phyloP scores from a whole-genome alignment of 37 sponge, comb jelly and placozoan species.

The Eunapius fragilis region DNA sequence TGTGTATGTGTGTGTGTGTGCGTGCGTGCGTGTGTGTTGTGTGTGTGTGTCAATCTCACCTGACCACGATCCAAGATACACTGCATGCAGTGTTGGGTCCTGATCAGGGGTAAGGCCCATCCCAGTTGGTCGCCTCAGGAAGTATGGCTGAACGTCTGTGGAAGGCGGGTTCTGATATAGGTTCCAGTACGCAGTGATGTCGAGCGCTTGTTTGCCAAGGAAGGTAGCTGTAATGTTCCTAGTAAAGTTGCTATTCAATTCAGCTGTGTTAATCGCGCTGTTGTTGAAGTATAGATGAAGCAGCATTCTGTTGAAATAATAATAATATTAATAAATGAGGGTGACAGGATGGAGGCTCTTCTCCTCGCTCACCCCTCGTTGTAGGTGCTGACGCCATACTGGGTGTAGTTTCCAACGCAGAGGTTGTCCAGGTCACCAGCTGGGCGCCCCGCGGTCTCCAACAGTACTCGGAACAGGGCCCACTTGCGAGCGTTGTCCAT shows the following conservation, averaged over 20 bases:
- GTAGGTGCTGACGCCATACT: constrained; percentile 29
- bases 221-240: not conserved
- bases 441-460: not conserved
- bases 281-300: constrained; percentile 23
- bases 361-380: constrained; percentile 58
- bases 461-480: constrained; percentile 6
- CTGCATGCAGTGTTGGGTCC: constrained; percentile 22
- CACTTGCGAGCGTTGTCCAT: constrained; percentile 44
- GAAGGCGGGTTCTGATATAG: too few species aligned
- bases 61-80: not conserved
- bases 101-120: not conserved
- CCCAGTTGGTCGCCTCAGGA: too few species aligned
- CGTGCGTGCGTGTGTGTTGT: not conserved
- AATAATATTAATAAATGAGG: not conserved
- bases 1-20: not conserved
- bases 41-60: not conserved
- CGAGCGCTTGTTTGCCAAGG: constrained; percentile 9
- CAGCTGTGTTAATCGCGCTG: not conserved
- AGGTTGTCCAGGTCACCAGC: not conserved
- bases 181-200: not conserved
- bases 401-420: constrained; percentile 36
- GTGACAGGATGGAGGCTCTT: too few species aligned
- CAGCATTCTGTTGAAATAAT: constrained; percentile 9
- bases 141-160: too few species aligned
- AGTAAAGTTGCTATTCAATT: not conserved